Base-by-base conservation (phyloP, 2,888 invertebrate genomes). In the Polymixis flavicincta region DNA sequence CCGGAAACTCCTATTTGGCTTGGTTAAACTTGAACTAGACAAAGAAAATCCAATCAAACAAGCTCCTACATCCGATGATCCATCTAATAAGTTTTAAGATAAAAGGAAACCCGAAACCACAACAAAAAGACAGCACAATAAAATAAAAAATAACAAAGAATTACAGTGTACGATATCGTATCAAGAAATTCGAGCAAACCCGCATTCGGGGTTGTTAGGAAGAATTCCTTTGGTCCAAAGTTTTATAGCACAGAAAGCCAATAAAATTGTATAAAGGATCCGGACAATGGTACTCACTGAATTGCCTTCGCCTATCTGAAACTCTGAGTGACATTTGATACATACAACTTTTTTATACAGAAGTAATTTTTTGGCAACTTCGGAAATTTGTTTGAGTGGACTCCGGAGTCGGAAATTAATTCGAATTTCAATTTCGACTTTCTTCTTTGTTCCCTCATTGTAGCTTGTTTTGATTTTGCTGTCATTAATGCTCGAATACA, bases 261-360 rank as follows among this genome's bases (percentile, higher is more conserved):
- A 91, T 91, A 90, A 92, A 91, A 90, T 89, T 88, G 89, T 89
- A 87, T 89, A 88, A 89, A 87, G 88, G 87, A 86, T 80, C 85
- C 89, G 87, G 87, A 89, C 87, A 88, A 87, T 86, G 85, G 86
- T 84, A 89, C 89, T 89, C 86, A 87, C 82, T 74, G 89, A 87
- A 90, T 90, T 89, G 88, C 86, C 80, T 84, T 81, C 66, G 80
- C 74, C 79, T 82, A 80, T 85, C 87, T 84, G 17, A 57, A 8
- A 57, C 57, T 55, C 25, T 57, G 80, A 87, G 68, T 87, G 87
- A 86, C 88, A 85, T 86, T 85, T 86, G 86, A 87, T 88, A 83
- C 78, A 85, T 81, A 80, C 79, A 83, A 86, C 81, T 85, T 85
- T 76, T 80, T 74, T 82, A 63, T 57, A 68, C 71, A 61, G 63